phyloP scores from a whole-genome alignment of 2,113 vertebrate genomes.

The Coreoperca whiteheadi region DNA sequence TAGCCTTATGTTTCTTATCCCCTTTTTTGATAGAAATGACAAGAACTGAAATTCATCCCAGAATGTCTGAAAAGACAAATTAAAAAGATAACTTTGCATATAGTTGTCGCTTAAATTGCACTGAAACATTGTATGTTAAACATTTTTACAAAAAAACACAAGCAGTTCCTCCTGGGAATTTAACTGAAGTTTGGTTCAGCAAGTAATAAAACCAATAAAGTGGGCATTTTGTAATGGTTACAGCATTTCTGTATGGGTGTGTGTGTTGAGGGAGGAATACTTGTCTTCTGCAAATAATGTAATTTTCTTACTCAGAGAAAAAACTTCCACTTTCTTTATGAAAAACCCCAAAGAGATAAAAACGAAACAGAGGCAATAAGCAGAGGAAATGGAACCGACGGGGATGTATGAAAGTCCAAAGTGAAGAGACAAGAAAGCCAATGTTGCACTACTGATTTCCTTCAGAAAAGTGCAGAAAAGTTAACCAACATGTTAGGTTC shows the following conservation, averaged over 20 bases:
- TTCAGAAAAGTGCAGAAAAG: not conserved
- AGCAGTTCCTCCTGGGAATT: not conserved
- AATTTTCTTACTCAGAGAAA: not conserved
- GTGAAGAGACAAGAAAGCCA: not conserved
- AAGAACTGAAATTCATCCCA: not conserved
- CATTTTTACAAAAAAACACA: not conserved
- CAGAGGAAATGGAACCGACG: not conserved
- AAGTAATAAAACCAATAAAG: constrained; percentile 16
- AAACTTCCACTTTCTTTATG: not conserved
- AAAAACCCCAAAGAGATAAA: constrained; percentile 12
- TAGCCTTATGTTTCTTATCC: not conserved
- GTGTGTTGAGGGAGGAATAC: not conserved
- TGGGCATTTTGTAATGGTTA: not conserved
- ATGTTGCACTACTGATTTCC: not conserved
- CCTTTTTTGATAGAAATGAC: not conserved
- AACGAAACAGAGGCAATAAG: constrained; percentile 10
- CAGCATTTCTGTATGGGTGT: constrained; percentile 18
- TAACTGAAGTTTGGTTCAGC: not conserved
- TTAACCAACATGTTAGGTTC: not conserved
- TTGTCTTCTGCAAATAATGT: not conserved
- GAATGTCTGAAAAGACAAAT: not conserved
- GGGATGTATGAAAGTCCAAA: not conserved
- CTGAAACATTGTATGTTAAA: not conserved
- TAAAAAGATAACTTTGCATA: not conserved
- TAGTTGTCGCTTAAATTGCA: too few species aligned